Base-by-base conservation (phyloP, 2,113 vertebrate species). In the Agelaius tricolor region DNA sequence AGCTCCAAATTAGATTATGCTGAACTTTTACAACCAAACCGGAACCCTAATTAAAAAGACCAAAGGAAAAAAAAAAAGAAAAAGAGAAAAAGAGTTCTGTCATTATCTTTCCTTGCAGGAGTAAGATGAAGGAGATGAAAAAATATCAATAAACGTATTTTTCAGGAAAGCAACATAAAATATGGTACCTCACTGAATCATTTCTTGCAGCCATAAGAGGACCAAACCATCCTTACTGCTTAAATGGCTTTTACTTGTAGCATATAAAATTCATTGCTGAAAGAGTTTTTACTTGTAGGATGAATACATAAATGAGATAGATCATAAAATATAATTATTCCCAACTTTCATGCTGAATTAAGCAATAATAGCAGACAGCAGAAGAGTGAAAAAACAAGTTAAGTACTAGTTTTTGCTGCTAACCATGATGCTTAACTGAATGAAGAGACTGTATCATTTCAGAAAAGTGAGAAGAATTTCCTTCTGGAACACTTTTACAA, bases 11-110 rank as follows among this genome's bases (percentile, higher is more conserved):
- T 55, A 94, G 47, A 11, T 74, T 84, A 65, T 44, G 63, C 24
- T 87, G 72, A 96, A 93, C 46, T 79, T 95, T 46, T 61, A 92
- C 26, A 89, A 84, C 9, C 31, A 26, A 96, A 84, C 35, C 57
- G 23, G 26, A 90, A 77, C 43, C 4, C 44, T 75, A 55, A 51
- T 59, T 46, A 37, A 74, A 92, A 28, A 30, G 28, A 35, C 9
- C 7, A 35, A 35, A 59, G 35, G 35, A 33, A 21, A 35, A n/a
- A 57, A 15, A 23, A 24, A 58, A 57, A 21, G 19, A 9, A n/a
- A 24, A 23, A 13, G 37, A 37, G 37, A 28, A 33, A 11, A 11
- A 27, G 16, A 71, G 1, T 6, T 47, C 39, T 89, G 44, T 54
- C 24, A 84, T 76, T 74, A 65, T 78, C 24, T 87, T 82, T 88